Percentiles rank a stretch among this genome's conserved stretches.
Evolutionary conservation across 2,888 invertebrate genomes (phyloP).

Genomic region (Nomada ruficornis): DNA sequence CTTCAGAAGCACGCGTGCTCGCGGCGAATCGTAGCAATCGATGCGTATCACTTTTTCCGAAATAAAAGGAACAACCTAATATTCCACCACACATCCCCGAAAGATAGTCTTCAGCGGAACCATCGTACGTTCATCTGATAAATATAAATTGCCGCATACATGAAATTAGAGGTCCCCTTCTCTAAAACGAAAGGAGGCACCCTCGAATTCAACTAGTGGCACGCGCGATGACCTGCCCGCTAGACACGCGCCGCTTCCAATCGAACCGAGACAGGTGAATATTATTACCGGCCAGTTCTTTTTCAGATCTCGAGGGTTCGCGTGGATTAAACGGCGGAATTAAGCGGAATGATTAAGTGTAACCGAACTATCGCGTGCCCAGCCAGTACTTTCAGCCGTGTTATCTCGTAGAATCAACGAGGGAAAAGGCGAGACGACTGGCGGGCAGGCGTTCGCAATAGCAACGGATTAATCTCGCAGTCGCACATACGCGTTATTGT

Average conservation of each 20-base stretch:
- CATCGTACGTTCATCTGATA: no score
- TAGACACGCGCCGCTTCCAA: slow-evolving; percentile 16
- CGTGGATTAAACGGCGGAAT: slow-evolving; percentile 12
- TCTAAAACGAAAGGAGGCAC: neutral
- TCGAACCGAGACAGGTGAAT: slow-evolving; percentile 32
- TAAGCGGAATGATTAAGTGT: slow-evolving; percentile 38
- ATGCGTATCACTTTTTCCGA: neutral
- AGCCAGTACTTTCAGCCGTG: neutral
- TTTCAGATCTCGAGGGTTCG: no score
- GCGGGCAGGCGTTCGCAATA: slow-evolving; percentile 31
- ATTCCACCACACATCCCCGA: no score
- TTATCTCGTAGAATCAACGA: slow-evolving; percentile 44
- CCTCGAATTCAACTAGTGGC: neutral
- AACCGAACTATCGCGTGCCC: slow-evolving; percentile 45
- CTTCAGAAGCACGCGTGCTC: neutral
- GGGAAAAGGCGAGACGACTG: slow-evolving; percentile 18
- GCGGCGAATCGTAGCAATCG: neutral
- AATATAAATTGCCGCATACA: no score
- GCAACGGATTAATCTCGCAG: slow-evolving; percentile 33
- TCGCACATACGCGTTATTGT: neutral
- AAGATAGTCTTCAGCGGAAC: no score
- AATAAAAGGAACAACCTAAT: neutral
- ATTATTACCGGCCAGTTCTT: neutral
- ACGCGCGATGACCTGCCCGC: slow-evolving; percentile 12
- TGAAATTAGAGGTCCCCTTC: neutral